phyloP scores from a whole-genome alignment of 2,888 invertebrate genomes.

The Parasteatoda lunata region DNA sequence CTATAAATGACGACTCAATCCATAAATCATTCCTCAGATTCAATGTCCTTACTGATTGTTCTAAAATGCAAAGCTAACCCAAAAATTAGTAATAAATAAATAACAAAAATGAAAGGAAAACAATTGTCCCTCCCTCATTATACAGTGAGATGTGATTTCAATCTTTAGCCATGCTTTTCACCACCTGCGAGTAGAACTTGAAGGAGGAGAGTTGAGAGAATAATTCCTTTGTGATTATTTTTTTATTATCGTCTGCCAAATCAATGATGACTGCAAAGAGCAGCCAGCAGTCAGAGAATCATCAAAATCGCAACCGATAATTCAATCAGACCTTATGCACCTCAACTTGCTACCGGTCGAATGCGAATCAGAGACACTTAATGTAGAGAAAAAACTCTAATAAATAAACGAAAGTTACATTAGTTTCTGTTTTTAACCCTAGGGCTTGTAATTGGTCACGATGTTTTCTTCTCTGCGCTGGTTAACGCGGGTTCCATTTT shows the following conservation, averaged over 20 bases:
- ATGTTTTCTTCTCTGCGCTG: constrained; percentile 18
- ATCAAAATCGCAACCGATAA: constrained; percentile 55
- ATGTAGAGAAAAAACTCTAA: background rate
- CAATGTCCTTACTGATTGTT: no score
- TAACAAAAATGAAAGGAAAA: background rate
- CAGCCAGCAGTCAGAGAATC: constrained; percentile 13
- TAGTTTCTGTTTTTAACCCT: constrained; percentile 33
- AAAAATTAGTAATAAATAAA: background rate
- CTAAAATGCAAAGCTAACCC: no score
- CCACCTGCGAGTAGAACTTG: background rate
- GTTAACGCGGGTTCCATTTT: background rate
- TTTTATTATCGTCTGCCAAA: background rate
- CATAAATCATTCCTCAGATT: no score
- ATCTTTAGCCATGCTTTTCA: constrained; percentile 13
- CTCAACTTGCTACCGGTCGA: constrained; percentile 12
- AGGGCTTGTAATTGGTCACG: constrained; percentile 64
- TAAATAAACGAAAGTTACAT: constrained; percentile 16
- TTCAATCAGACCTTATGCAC: constrained; percentile 54
- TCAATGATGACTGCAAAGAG: constrained; percentile 45
- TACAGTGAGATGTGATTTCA: background rate
- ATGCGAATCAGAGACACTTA: background rate
- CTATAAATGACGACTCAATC: no score
- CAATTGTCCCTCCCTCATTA: background rate
- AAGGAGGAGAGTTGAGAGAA: background rate
- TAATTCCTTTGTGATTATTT: no score